Conservation (phyloP, 2,888 invertebrate species). For the Synanthedon vespiformis region DNA sequence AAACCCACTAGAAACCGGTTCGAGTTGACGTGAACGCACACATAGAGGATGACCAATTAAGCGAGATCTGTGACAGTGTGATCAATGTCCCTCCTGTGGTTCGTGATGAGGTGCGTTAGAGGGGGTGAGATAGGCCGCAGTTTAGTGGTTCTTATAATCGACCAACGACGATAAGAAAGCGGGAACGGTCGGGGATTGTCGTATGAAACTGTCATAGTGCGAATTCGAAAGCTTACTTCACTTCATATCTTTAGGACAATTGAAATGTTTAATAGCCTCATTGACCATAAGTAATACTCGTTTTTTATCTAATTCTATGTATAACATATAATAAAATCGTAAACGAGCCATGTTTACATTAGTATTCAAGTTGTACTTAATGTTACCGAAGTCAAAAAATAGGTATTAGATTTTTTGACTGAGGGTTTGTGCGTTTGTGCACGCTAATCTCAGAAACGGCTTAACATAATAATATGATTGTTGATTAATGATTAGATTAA, state of each 20-base stretch:
- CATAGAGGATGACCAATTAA: constrained; percentile 57
- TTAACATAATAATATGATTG: no score
- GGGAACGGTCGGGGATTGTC: constrained; percentile 28
- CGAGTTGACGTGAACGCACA: constrained; percentile 54
- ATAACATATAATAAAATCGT: not conserved
- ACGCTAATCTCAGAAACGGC: no score
- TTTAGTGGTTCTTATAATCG: constrained; percentile 38
- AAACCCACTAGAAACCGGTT: constrained; percentile 56
- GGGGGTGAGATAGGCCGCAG: constrained; percentile 35
- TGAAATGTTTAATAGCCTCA: no score
- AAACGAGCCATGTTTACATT: no score
- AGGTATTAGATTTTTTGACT: no score
- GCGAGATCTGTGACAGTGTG: constrained; percentile 49
- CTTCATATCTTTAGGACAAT: no score
- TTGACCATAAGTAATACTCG: not conserved
- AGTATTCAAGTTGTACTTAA: no score
- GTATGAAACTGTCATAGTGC: not conserved
- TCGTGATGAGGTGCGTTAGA: constrained; percentile 20
- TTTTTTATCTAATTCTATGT: not conserved
- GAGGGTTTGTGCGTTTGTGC: no score
- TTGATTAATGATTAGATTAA: no score
- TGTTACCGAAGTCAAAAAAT: no score
- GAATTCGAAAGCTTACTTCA: not conserved
- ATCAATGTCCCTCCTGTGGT: constrained; percentile 35
- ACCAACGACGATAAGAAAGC: constrained; percentile 58